Evolutionary conservation across 2,797 vertebrate genomes (phyloP), one percentile per base, ranked within the genome.

Genomic region (Oceanodroma leucorhoa): DNA sequence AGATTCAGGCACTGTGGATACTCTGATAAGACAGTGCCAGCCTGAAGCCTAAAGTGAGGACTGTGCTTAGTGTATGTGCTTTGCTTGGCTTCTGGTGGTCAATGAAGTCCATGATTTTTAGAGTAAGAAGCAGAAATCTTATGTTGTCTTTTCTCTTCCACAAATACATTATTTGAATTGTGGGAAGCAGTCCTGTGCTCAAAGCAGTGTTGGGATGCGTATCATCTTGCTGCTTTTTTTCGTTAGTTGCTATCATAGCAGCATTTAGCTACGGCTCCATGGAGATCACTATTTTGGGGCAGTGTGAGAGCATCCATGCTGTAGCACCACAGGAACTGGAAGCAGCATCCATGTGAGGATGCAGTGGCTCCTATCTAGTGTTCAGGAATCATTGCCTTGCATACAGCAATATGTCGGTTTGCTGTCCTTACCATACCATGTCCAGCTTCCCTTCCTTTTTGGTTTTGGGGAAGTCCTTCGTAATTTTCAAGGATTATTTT

Each of bases 341-440:
- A 94, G 34, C 9, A 79, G 9, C 26, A 71, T 14, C 11, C 8
- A 10, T 6, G 13, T 24, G 30, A 75, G 21, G 51, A 83, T 67
- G 20, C 12, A 53, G 29, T 62, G 26, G 19, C 19, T 83, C 18
- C n/a, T 90, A 0, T 21, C 29, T 53, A 45, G 10, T 34, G 16
- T 36, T 38, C 87, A 11, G 6, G 6, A 79, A 51, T 36, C 41
- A 48, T n/a, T 71, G 36, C 8, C 22, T 90, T 83, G 36, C 15
- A 57, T 45, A 30, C 2, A 70, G 8, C 22, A 69, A 9, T 29
- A 29, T 53, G 15, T 8, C 8, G 27, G 1, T 64, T 87, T 58
- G 13, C 40, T 89, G 29, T 41, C 29, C 29, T 29, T 55, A 46
- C 14, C 5, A 6, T 27, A 61, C 1, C 0, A 1, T 8, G 6